phyloP scores from a whole-genome alignment of 2,888 invertebrate genomes.

The Drosophila austrosaltans region DNA sequence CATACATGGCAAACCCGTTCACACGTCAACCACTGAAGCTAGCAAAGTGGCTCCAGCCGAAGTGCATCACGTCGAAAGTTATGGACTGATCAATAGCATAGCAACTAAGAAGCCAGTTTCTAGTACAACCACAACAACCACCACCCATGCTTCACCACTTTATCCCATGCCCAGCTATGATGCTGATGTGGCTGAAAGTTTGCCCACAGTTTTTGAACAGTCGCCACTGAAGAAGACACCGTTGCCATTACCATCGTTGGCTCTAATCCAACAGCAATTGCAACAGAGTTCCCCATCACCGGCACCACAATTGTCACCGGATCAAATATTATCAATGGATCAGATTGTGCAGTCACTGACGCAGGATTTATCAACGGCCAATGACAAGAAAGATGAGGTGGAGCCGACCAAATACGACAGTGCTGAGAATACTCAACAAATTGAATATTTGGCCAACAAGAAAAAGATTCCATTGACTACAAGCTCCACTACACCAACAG shows the following conservation, averaged over 20 bases:
- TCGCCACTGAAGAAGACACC: slow-evolving; percentile 61
- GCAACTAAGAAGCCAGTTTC: slow-evolving; percentile 14
- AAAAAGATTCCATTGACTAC: slow-evolving; percentile 43
- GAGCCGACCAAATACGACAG: slow-evolving; percentile 60
- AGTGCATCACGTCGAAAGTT: slow-evolving; percentile 37
- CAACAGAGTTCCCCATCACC: slow-evolving; percentile 50
- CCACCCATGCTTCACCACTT: slow-evolving; percentile 53
- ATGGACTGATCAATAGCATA: slow-evolving; percentile 54
- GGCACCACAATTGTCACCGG: slow-evolving; percentile 62
- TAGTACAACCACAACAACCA: slow-evolving; percentile 31
- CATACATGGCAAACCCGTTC: slow-evolving; percentile 54
- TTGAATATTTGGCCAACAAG: slow-evolving; percentile 56
- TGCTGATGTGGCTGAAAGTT: slow-evolving; percentile 37
- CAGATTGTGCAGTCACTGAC: slow-evolving; percentile 81
- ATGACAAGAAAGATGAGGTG: slow-evolving; percentile 45
- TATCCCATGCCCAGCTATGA: slow-evolving; percentile 75
- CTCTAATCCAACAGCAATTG: slow-evolving; percentile 61
- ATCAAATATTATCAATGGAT: slow-evolving; percentile 79
- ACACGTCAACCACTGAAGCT: slow-evolving; percentile 50
- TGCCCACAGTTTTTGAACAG: slow-evolving; percentile 31
- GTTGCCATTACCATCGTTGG: slow-evolving; percentile 59
- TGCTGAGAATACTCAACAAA: slow-evolving; percentile 50
- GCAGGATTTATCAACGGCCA: slow-evolving; percentile 56
- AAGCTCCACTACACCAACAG: neutral
- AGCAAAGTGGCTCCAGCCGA: slow-evolving; percentile 35